phyloP scores from a whole-genome alignment of 2,888 invertebrate genomes.

The Epicampocera succincta region DNA sequence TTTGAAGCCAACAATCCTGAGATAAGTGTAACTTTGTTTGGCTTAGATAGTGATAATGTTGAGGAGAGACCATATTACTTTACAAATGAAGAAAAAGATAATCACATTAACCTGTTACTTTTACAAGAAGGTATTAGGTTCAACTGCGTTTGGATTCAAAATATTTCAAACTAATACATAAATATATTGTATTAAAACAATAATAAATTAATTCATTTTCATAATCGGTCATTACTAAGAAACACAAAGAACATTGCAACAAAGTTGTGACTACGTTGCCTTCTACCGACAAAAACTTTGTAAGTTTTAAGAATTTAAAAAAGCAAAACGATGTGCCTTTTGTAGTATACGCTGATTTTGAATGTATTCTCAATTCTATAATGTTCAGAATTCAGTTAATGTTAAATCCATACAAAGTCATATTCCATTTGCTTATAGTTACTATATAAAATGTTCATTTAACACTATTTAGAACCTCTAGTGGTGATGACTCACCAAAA shows the following conservation, averaged over 20 bases:
- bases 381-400: neutral
- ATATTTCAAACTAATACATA: slow-evolving; percentile 11
- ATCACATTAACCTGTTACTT: slow-evolving; percentile 30
- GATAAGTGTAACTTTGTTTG: neutral
- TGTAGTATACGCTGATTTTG: neutral
- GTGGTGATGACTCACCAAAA: neutral
- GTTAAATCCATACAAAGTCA: neutral
- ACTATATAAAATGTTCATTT: neutral
- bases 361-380: neutral
- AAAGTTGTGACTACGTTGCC: neutral
- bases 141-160: slow-evolving; percentile 20
- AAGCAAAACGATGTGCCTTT: neutral
- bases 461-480: too few species aligned
- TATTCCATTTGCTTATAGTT: neutral
- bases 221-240: neutral
- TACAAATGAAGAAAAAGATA: neutral
- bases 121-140: neutral
- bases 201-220: neutral
- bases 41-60: neutral
- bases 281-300: too few species aligned
- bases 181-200: too few species aligned
- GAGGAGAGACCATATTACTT: slow-evolving; percentile 35
- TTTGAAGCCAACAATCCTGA: neutral
- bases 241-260: neutral
- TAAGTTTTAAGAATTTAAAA: neutral